phyloP scores from a whole-genome alignment of 1,140 invertebrate species.

The Atta cephalotes region DNA sequence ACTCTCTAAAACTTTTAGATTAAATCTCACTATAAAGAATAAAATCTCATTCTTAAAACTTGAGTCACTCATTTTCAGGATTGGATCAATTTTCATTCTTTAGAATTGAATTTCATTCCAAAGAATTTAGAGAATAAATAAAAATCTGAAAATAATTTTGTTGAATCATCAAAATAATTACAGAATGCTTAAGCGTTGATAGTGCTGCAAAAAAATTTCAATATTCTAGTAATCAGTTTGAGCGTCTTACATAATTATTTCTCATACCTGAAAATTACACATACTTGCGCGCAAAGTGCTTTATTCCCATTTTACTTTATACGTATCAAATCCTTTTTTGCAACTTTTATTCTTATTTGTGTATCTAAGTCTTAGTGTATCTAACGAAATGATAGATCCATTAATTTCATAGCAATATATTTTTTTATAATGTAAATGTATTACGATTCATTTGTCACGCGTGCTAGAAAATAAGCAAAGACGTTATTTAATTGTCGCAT shows the following conservation, averaged over 20 bases:
- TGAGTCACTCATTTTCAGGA: too few relatives aligned
- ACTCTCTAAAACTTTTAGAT: too few relatives aligned
- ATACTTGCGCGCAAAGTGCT: background rate
- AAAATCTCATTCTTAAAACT: too few relatives aligned
- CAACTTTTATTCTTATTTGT: background rate
- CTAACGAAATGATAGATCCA: background rate
- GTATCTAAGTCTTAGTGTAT: background rate
- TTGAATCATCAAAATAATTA: too few relatives aligned
- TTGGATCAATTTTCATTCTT: too few relatives aligned
- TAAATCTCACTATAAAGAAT: too few relatives aligned
- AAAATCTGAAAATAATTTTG: too few relatives aligned
- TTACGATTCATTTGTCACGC: slow-evolving; percentile 28
- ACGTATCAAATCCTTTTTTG: background rate
- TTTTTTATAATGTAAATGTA: slow-evolving; percentile 23
- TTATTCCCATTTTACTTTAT: background rate
- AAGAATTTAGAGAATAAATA: too few relatives aligned
- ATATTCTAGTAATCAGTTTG: too few relatives aligned
- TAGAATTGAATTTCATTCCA: too few relatives aligned
- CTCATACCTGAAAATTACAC: background rate
- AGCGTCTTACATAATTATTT: background rate
- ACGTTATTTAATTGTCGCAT: slow-evolving; percentile 35
- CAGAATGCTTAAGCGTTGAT: too few relatives aligned
- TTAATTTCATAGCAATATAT: background rate
- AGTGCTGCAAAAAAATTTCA: too few relatives aligned
- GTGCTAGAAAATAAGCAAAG: background rate